Evolutionary conservation across 1,140 invertebrate genomes (phyloP), one percentile per base, ranked within the genome.

Genomic region (Tachypleus tridentatus): DNA sequence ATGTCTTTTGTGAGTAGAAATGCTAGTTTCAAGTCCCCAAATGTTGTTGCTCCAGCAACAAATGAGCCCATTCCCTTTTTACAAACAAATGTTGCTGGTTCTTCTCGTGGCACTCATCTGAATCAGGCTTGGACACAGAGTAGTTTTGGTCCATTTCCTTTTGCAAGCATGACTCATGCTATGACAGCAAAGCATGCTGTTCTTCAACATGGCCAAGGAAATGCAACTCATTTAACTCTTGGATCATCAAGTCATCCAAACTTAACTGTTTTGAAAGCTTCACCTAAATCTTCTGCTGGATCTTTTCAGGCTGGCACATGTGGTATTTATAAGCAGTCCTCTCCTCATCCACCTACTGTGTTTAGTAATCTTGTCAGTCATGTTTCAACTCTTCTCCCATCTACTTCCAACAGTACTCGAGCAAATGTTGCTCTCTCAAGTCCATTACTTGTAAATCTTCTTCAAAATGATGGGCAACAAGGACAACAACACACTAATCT

Each of bases 151-250:
- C 84, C 84, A 71, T 92, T 87, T 77, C 89, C 90, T 11, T 93
- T 91, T 75, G 86, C 88, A 69, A 91, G 89, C 76, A 92, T 93
- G 89, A 89, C 88, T 61, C 89, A 92, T 73, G 89, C 89, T 60
- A 83, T 83, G 4, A 82, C 76, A 60, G 80, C 82, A n/a, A 80
- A 82, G 67, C 77, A 78, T 61, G 72, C 72, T 60, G 10, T 29
- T 29, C 29, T 29, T 29, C 29, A 29, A 2, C 29, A 29, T 29
- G 29, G 29, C 29, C 29, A 29, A 29, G 29, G 29, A 29, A 29
- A 29, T 29, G 29, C 29, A 29, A 29, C 29, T 29, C 29, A 29
- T 29, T 29, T 29, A 29, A 29, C 29, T 29, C 29, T 29, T 29
- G 29, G 29, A 29, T 29, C 29, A 29, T 29, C 29, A 29, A 29